Base-by-base conservation (phyloP, 2,888 invertebrate genomes). In the Terebella lapidaria region DNA sequence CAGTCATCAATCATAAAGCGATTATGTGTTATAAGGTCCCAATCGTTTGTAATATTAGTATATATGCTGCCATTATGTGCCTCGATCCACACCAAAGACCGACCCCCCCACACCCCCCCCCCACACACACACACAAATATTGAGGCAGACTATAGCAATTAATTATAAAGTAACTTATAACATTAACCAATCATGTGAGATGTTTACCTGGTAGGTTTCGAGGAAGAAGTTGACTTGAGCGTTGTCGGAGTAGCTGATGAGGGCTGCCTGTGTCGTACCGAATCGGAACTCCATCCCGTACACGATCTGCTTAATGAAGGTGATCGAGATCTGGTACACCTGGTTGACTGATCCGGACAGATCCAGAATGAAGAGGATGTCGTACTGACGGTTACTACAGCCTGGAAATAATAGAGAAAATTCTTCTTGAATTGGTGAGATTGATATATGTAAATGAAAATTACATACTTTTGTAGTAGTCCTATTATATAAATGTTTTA, bases 331-430 rank as follows among this genome's bases (percentile, higher is more conserved):
- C 22, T 65, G 35, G 55, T 61, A 59, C 28, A 51, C 56, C 22
- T 35, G 26, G 27, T 64, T 57, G n/a, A 65, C 59, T 26, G 29
- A 45, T 25, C 63, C 65, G n/a, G 63, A 64, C 20, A 63, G 49
- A 51, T 65, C 65, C 26, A 65, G 30, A 18, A 65, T 22, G 56
- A 65, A 61, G 28, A 53, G 53, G n/a, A 65, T 18, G 46, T 65
- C 65, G 25, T 52, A 26, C 22, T 57, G 64, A 20, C 55, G 49
- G 22, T 24, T 15, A 22, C 49, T 15, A 24, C 49, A 49, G 18
- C 49, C 49, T 49, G 49, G 49, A 10, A 22, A 22, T 5, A 22
- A 24, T 5, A 49, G 24, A 49, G 15, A 49, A 49, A 49, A 10
- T 10, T 35, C n/a, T 15, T 35, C 10, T 15, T 35, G n/a, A 35